Conservation (phyloP, 2,888 invertebrate genomes). For the Cantharis nigra region DNA sequence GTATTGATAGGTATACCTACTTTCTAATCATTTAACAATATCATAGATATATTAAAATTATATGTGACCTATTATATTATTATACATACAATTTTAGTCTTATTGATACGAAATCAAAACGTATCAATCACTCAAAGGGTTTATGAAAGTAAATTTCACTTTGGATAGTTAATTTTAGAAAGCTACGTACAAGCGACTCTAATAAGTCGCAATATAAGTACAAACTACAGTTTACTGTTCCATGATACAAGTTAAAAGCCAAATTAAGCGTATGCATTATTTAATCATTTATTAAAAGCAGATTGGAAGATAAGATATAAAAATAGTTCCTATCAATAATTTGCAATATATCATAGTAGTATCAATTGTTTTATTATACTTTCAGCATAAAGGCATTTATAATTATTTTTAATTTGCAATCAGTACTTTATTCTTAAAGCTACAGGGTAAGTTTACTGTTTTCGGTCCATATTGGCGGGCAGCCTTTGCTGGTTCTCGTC, state of each 20-base stretch:
- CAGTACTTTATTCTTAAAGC: too few relatives aligned
- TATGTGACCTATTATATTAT: background rate
- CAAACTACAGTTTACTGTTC: background rate
- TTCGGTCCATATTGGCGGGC: too few relatives aligned
- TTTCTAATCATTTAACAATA: constrained; percentile 19
- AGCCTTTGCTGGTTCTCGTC: too few relatives aligned
- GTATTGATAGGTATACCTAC: constrained; percentile 7
- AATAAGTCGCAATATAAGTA: background rate
- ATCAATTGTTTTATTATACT: too few relatives aligned
- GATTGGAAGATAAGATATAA: background rate
- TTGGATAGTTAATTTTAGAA: background rate
- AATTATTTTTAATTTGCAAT: too few relatives aligned
- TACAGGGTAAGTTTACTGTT: too few relatives aligned
- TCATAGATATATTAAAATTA: background rate
- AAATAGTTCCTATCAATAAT: background rate
- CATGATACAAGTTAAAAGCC: background rate
- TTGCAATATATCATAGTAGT: background rate
- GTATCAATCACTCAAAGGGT: constrained; percentile 1
- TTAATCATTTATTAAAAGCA: background rate
- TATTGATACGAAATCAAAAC: background rate
- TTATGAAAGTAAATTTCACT: constrained; percentile 1
- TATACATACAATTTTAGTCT: background rate
- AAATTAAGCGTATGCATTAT: background rate
- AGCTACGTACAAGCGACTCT: background rate
- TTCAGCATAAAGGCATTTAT: too few relatives aligned